Percentiles rank a stretch among this genome's conserved stretches.
These are phyloP conservation scores for Callyntrura guangdongensis DNA, from an alignment of 2,888 invertebrate species.

Conservation along the genomic window DNA sequence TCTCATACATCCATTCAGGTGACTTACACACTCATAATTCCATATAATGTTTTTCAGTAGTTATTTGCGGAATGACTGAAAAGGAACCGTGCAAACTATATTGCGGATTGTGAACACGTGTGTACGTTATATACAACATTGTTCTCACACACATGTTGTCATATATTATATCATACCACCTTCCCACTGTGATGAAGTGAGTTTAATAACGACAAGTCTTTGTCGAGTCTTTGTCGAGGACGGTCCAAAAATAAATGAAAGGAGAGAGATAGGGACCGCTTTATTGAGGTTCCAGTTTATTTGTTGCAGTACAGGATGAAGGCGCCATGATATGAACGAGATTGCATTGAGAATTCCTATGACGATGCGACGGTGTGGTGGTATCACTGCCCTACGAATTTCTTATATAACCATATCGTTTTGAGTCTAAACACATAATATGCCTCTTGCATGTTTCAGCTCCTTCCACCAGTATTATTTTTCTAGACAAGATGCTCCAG, in stretches of 20 bases:
- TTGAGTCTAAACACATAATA: neutral
- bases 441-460: neutral
- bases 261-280: constrained; percentile 11
- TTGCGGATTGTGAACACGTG: neutral
- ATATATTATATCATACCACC: constrained; percentile 28
- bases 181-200: constrained; percentile 3
- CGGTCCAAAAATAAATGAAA: constrained; percentile 33
- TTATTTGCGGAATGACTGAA: neutral
- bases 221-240: neutral
- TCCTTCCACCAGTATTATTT: too few species aligned
- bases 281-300: constrained; percentile 37
- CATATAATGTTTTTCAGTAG: constrained; percentile 26
- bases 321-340: constrained; percentile 34
- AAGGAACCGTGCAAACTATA: neutral
- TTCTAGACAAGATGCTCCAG: constrained; percentile 31
- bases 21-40: neutral
- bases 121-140: neutral
- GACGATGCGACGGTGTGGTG: constrained; percentile 12
- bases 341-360: constrained; percentile 5
- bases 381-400: neutral
- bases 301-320: constrained; percentile 40
- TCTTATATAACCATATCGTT: too few species aligned
- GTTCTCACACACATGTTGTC: neutral
- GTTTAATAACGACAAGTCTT: constrained; percentile 26
- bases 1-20: neutral